Evolutionary conservation across 2,888 invertebrate genomes (phyloP).

Genomic region (Vesta saturnalis): DNA sequence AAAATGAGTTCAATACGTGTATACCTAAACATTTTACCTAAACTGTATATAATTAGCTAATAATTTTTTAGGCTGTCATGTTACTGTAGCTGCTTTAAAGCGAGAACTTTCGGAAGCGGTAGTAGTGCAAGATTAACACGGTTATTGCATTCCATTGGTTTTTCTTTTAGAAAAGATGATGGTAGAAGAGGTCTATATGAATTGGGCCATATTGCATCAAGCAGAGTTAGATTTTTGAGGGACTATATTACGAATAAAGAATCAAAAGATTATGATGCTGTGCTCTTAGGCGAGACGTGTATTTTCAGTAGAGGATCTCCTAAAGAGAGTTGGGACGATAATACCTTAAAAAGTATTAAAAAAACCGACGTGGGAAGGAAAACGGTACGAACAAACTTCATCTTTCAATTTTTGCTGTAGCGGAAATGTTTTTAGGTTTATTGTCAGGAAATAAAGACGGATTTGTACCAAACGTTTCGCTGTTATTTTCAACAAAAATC

Average conservation of each 20-base stretch:
- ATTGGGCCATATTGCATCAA: background rate
- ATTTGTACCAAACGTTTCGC: constrained; percentile 1
- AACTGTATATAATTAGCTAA: background rate
- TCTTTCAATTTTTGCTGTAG: constrained; percentile 2
- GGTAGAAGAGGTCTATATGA: too few species aligned
- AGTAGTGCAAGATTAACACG: background rate
- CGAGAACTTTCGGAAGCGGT: background rate
- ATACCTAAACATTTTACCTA: background rate
- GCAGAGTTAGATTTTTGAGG: background rate
- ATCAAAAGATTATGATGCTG: background rate
- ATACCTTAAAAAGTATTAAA: background rate
- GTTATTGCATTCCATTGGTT: background rate
- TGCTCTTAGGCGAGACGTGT: background rate
- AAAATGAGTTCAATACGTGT: background rate
- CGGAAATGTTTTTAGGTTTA: background rate
- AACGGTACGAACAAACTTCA: background rate
- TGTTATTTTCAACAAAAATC: constrained; percentile 1
- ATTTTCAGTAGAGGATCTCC: background rate
- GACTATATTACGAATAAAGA: background rate
- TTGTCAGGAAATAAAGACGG: background rate
- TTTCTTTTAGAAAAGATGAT: too few species aligned
- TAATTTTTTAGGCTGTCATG: background rate
- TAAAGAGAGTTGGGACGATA: background rate
- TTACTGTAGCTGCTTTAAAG: constrained; percentile 5
- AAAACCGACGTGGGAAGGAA: background rate